These are phyloP conservation scores for Ernsta delagoae DNA, from an alignment of 2,888 invertebrate genomes.

Conservation along the genomic window DNA sequence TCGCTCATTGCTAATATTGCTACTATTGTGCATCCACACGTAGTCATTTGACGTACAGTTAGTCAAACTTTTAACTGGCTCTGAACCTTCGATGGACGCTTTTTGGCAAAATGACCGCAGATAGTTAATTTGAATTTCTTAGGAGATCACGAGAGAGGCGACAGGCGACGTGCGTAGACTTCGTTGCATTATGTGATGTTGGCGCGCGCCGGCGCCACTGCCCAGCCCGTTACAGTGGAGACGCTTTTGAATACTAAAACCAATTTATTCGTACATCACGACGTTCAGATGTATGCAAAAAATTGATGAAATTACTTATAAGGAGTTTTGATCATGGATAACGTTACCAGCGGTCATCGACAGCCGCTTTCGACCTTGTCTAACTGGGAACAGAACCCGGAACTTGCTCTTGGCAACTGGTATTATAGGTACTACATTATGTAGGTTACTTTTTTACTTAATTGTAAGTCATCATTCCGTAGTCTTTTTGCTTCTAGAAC, in stretches of 20 bases:
- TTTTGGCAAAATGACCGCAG: not conserved
- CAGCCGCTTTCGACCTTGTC: not conserved
- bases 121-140: constrained; percentile 18
- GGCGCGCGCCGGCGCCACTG: not conserved
- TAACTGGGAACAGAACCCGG: no score
- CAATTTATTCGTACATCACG: constrained; percentile 2
- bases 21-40: not conserved
- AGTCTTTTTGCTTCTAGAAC: no score
- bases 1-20: not conserved
- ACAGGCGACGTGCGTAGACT: constrained; percentile 9
- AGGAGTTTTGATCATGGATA: not conserved
- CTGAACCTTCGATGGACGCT: not conserved
- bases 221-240: constrained; percentile 28
- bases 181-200: constrained; percentile 10
- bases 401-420: no score
- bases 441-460: no score
- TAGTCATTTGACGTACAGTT: not conserved
- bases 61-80: not conserved
- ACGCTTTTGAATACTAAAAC: constrained; percentile 39
- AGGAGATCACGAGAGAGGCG: no score
- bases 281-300: not conserved
- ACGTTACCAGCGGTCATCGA: not conserved
- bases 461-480: no score
- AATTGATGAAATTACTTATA: not conserved
- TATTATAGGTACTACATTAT: no score